Base-by-base conservation (phyloP, 2,797 vertebrate genomes). In the Schizothorax lantsangensis region DNA sequence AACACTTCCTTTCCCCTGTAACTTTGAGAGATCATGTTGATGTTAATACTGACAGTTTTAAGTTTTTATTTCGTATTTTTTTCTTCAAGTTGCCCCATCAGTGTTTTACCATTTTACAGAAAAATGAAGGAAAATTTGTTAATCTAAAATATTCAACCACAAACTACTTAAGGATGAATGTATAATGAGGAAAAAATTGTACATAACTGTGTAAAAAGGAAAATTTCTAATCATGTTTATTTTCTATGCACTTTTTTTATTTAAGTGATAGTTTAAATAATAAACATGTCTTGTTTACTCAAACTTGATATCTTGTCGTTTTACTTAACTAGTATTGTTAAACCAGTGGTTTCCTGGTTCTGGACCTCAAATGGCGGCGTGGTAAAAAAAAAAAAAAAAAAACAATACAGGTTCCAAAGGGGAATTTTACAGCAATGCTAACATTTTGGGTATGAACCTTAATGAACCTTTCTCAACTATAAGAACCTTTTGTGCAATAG, bases 261-360 rank as follows among this genome's bases (percentile, higher is more conserved):
- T 99, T 99, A 99, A 99, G 98, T 99, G 98, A 98, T 99, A 99
- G 98, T 98, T 99, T 99, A 98, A 98, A 98, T 98, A 99, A 99
- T 99, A 99, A 99, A 99, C 98, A 98, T 99, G 98, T 99, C 97
- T 97, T 97, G 97, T 98, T 98, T 98, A 98, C 96, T 92, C 91
- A 92, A 45, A 84, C 88, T 57, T 73, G 83, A 86, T 59, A 57
- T 57, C 57, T 59, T 7, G 9, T 77, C 80, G 15, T 85, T 85
- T 19, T 45, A 49, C 4, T 5, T 23, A 4, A 6, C 10, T 19
- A 38, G 21, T 38, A 38, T 78, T 54, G 2, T 23, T 36, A 54
- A 26, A 14, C 11, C 12, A 26, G 47, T 77, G 54, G 30, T 36
- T 77, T 10, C 2, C 11, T 6, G 5, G 73, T 36, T 6, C 33